Percentiles rank a stretch among this genome's conserved stretches.
These are phyloP conservation scores for Bubo bubo DNA, from an alignment of 2,113 vertebrate species.

Conservation along the genomic window DNA sequence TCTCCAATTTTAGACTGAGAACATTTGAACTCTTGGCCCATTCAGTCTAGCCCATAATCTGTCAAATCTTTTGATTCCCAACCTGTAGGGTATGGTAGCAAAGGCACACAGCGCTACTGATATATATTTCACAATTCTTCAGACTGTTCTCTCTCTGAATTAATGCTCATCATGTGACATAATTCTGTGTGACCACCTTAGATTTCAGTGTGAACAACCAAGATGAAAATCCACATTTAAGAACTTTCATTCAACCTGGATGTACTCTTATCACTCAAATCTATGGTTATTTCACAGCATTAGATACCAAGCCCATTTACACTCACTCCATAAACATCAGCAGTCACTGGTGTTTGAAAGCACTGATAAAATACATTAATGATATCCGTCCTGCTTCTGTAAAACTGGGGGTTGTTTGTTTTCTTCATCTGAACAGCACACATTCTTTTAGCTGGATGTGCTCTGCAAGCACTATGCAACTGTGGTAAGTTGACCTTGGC, in stretches of 20 bases:
- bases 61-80: not conserved
- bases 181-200: not conserved
- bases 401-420: not conserved
- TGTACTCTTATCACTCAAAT: not conserved
- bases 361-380: not conserved
- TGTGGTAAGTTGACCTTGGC: not conserved
- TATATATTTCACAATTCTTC: not conserved
- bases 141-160: not conserved
- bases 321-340: not conserved
- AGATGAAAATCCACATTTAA: not conserved
- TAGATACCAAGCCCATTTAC: not conserved
- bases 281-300: not conserved
- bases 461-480: fast-evolving
- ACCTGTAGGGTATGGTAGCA: fast-evolving
- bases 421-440: not conserved
- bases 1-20: not conserved
- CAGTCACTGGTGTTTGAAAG: not conserved
- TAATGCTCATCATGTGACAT: not conserved
- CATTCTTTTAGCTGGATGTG: not conserved
- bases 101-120: not conserved
- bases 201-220: not conserved
- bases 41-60: not conserved
- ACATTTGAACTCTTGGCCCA: not conserved
- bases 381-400: not conserved
- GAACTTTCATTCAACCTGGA: not conserved